Evolutionary conservation across 2,113 vertebrate genomes (phyloP), one percentile per base, ranked within the genome.

Genomic region (Misgurnus anguillicaudatus): DNA sequence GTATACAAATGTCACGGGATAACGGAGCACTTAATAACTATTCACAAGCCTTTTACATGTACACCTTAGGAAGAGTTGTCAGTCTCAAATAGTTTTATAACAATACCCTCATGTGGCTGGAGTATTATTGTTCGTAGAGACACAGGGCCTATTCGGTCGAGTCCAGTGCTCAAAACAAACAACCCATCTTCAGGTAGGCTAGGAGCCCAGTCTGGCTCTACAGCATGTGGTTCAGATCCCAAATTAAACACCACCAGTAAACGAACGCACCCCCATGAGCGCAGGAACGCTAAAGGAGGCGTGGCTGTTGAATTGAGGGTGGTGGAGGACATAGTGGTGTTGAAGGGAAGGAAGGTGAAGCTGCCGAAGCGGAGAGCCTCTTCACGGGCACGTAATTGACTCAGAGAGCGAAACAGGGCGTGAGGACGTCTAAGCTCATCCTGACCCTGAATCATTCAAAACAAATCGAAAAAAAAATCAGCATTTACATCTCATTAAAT

Each of bases 221-320:
- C 67, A 6, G 66, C 0, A 0, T 75, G 85, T 55, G 42, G 38
- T 58, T 88, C 85, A 0, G 88, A n/a, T 1, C 91, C 87, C 0
- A 89, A 5, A 62, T 93, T 93, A 57, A 93, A 85, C 80, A 94
- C 57, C 11, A 92, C 36, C 0, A 93, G 83, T 77, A 93, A 90
- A 41, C 89, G 90, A 55, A 89, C 83, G 5, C 92, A 93, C 13
- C 89, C 90, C 93, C 91, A 94, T 4, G 92, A 92, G 70, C 91
- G 87, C 63, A 92, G 79, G 82, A 91, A 94, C 19, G 91, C 90
- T 75, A 93, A 75, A 65, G 87, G 24, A 0, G 88, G 82, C 0
- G 81, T 45, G 7, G 65, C 83, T 55, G 88, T 82, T 82, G 86
- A 86, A 0, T 80, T 38, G 16, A 63, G 63, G 17, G 65, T 16